Conservation (phyloP, 2,888 invertebrate genomes). For the Cephonodes hylas region DNA sequence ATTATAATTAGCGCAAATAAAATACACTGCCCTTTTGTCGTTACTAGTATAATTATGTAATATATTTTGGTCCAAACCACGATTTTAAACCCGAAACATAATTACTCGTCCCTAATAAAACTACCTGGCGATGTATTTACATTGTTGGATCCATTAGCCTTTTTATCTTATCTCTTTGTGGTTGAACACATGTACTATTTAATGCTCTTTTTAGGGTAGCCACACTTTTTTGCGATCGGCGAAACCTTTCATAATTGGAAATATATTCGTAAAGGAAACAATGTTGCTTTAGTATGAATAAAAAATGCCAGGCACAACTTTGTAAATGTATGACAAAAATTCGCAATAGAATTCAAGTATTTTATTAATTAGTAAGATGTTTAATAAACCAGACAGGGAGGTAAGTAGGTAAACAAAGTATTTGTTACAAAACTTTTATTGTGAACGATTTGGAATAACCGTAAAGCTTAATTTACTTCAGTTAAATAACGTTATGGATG, state of each 20-base stretch:
- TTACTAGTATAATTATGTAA: background rate
- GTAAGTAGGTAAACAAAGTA: no score
- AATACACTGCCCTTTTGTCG: background rate
- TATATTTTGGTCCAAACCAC: background rate
- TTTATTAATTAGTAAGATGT: no score
- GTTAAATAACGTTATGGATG: no score
- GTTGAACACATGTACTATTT: background rate
- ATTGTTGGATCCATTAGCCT: background rate
- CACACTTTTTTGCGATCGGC: background rate
- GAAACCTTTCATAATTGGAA: background rate
- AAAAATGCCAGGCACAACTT: constrained; percentile 18
- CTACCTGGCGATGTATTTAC: background rate
- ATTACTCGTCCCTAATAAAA: background rate
- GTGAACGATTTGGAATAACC: no score
- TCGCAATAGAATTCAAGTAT: no score
- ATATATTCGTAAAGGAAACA: background rate
- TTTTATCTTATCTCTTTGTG: constrained; percentile 22
- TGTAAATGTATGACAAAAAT: constrained; percentile 1
- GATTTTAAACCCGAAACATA: no score
- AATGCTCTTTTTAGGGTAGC: background rate
- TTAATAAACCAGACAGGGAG: no score
- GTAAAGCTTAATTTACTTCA: no score
- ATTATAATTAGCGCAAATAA: background rate
- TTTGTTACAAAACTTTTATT: no score
- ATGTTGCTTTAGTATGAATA: background rate